phyloP scores from a whole-genome alignment of 2,113 vertebrate species.

The Lethenteron camtschaticum region DNA sequence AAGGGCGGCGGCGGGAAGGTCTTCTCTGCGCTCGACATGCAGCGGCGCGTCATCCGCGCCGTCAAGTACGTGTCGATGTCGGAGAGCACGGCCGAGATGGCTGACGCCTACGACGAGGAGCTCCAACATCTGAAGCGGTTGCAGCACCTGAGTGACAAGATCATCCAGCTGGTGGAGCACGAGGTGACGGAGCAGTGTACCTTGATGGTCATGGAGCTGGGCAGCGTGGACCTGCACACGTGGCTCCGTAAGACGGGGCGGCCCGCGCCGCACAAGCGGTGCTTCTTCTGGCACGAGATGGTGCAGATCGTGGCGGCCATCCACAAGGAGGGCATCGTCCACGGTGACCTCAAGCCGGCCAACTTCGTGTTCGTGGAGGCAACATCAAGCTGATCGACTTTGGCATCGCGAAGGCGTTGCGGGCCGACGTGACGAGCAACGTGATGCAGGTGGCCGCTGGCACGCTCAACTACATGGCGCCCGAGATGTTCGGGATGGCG shows the following conservation, averaged over 20 bases:
- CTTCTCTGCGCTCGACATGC: too few relatives aligned
- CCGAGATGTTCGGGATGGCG: background rate
- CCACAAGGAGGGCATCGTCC: conserved; percentile 2
- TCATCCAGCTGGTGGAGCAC: too few relatives aligned
- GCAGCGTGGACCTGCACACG: background rate
- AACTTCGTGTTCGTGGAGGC: conserved; percentile 5
- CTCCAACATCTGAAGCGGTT: too few relatives aligned
- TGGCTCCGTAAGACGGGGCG: background rate
- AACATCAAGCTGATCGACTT: conserved; percentile 2
- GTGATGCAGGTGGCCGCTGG: background rate
- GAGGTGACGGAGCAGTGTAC: background rate
- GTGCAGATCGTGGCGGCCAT: background rate
- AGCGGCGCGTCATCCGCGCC: too few relatives aligned
- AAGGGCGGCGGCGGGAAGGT: too few relatives aligned
- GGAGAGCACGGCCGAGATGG: too few relatives aligned
- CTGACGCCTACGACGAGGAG: too few relatives aligned
- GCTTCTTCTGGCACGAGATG: conserved; percentile 4
- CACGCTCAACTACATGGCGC: background rate
- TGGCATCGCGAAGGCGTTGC: conserved; percentile 1
- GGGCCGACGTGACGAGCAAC: background rate
- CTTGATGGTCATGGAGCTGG: conserved; percentile 1
- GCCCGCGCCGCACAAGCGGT: background rate
- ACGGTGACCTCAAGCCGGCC: background rate
- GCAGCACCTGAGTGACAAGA: too few relatives aligned
- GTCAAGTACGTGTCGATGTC: too few relatives aligned